Evolutionary conservation across 2,113 vertebrate species (phyloP), one percentile per base, ranked within the genome.

Genomic region (Hucho hucho): DNA sequence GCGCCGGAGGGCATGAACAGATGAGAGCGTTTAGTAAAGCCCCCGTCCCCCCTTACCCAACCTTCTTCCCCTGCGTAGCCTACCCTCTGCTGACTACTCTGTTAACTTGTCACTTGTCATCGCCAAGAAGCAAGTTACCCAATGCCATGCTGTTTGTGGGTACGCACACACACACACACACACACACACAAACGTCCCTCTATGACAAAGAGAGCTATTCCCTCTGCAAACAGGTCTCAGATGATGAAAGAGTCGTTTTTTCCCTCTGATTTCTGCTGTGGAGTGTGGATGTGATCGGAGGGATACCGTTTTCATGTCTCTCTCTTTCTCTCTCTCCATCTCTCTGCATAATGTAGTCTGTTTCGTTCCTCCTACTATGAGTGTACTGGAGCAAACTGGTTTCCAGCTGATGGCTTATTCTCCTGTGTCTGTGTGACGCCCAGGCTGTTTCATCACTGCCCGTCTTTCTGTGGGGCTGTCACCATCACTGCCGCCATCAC

Each of bases 81-180:
- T 83, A 82, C 69, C 65, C 84, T 81, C 79, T 79, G 76, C 85
- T 88, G 92, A 91, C 84, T 87, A 92, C 89, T 89, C 88, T 85
- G 92, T 90, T 94, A 93, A 93, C 93, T 92, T 87, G 92, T 94
- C 94, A 93, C 93, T 95, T 89, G 89, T 95, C 94, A 95, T 94
- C 59, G 89, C 92, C 93, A 94, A 92, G 95, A 90, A 91, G 85
- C 91, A 92, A 94, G 92, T 89, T 90, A 87, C 94, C 95, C 93
- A 95, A 96, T 96, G 96, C 93, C 89, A 92, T 88, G 90, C 85
- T 93, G 88, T 94, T 91, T 91, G 88, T 91, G 86, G 83, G 84
- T 74, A 76, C 81, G 80, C 72, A 22, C 59, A 22, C 43, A 26
- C 80, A 74, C 76, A 69, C 64, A 82, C 59, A 59, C 71, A 26